Evolutionary conservation across 2,113 vertebrate species (phyloP).

Genomic region (Brachionichthys hirsutus): DNA sequence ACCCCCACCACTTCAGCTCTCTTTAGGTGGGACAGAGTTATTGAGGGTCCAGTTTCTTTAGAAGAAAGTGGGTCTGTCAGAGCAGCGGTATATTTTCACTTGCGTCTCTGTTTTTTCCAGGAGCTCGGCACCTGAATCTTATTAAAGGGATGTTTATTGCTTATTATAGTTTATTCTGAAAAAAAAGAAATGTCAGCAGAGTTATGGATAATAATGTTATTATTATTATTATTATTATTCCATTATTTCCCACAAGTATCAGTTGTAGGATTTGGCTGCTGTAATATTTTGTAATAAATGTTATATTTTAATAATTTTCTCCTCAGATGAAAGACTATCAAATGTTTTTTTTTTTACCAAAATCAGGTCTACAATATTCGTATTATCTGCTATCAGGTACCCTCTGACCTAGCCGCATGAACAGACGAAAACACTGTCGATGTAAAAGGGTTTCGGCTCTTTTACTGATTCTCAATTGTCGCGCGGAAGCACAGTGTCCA

Average conservation of each 20-base stretch:
- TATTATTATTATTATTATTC: background rate
- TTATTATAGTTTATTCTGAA: slow-evolving; percentile 14
- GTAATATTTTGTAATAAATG: background rate
- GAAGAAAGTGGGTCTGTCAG: slow-evolving; percentile 23
- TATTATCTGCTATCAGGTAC: too few relatives aligned
- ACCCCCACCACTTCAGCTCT: slow-evolving; percentile 18
- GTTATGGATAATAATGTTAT: background rate
- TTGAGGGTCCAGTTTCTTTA: slow-evolving; percentile 42
- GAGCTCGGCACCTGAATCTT: background rate
- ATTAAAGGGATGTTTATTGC: slow-evolving; percentile 5
- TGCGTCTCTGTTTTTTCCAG: slow-evolving; percentile 32
- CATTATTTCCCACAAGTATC: background rate
- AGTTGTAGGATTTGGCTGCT: too few relatives aligned
- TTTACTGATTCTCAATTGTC: too few relatives aligned
- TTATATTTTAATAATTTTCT: too few relatives aligned
- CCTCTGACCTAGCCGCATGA: too few relatives aligned
- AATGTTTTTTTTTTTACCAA: too few relatives aligned
- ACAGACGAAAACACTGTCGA: too few relatives aligned
- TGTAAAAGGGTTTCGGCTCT: too few relatives aligned
- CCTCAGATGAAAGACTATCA: too few relatives aligned
- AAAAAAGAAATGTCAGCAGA: background rate
- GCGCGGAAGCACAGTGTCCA: too few relatives aligned
- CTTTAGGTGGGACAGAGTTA: slow-evolving; percentile 22
- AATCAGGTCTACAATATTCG: too few relatives aligned
- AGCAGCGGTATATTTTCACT: slow-evolving; percentile 1